phyloP scores from a whole-genome alignment of 2,797 vertebrate species.

The Pempheris klunzingeri region DNA sequence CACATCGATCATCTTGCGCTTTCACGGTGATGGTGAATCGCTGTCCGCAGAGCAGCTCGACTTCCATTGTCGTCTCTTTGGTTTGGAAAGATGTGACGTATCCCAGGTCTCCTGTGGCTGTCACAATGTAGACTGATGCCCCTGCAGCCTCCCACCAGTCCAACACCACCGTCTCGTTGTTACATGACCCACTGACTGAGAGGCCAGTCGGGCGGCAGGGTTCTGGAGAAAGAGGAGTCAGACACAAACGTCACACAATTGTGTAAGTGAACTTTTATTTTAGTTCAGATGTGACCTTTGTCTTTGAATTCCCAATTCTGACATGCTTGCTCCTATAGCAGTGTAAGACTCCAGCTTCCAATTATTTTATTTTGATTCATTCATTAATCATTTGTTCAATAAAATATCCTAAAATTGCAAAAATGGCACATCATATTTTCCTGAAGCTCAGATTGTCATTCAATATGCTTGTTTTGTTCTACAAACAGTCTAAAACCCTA shows the following conservation, averaged over 20 bases:
- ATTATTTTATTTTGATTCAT: neutral
- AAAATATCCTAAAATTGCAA: neutral
- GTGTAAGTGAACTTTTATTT: neutral
- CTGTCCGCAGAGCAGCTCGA: slow-evolving; percentile 82
- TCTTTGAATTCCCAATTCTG: neutral
- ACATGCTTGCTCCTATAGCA: neutral
- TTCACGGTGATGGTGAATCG: slow-evolving; percentile 78
- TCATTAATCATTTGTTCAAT: neutral
- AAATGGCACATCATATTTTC: neutral
- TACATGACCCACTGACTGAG: slow-evolving; percentile 69
- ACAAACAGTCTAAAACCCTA: neutral
- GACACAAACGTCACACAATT: neutral
- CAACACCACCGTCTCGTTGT: slow-evolving; percentile 71
- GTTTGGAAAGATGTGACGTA: slow-evolving; percentile 67
- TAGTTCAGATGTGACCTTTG: neutral
- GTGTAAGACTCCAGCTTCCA: too few relatives aligned
- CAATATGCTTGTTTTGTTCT: neutral
- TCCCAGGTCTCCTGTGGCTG: slow-evolving; percentile 75
- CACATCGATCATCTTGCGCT: slow-evolving; percentile 70
- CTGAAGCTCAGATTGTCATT: neutral
- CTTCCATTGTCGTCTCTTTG: slow-evolving; percentile 51
- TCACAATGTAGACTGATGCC: slow-evolving; percentile 72
- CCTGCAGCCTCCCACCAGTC: slow-evolving; percentile 76
- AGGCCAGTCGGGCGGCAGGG: slow-evolving; percentile 80
- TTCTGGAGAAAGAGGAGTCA: slow-evolving; percentile 63